Base-by-base conservation (phyloP, 2,888 invertebrate genomes). In the Phortica okadai region DNA sequence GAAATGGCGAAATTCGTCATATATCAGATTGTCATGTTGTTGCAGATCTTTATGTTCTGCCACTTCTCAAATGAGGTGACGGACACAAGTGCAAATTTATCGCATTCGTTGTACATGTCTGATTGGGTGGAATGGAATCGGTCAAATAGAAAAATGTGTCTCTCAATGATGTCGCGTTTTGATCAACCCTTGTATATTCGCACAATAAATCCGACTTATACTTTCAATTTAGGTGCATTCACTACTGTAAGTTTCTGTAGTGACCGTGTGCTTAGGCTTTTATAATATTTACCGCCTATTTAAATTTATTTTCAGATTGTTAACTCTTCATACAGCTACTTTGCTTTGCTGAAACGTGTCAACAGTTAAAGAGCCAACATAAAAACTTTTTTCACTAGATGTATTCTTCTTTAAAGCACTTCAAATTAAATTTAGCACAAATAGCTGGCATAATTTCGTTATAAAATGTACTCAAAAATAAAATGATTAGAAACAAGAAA, bases 241-340 rank as follows among this genome's bases (percentile, higher is more conserved):
- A 81, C 88, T 58, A 85, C 90, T 75, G 90, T 90, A 82, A 81
- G 87, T 69, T 1, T 3, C 16, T 21, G 2, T 2, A 0, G n/a
- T 74, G 14, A 3, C 3, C 10, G 8, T 16, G 16, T 8, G 11
- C 11, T 41, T 64, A 8, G 2, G 7, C 16, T 59, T 21, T 14
- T 14, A 10, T n/a, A 64, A 41, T 33, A 11, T 64, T 64, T 4
- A n/a, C 2, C 59, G 11, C 25, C 41, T 45, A 44, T 69, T 56
- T 11, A 74, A 62, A 62, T 73, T 67, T 21, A 42, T 75, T 86
- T 83, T 11, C 80, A 89, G 89, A 89, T 90, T 79, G 86, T 89
- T 0, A 90, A 89, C 76, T 82, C 84, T 7, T 86, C 89, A 0
- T 90, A 89, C 66, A 88, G 86, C 42, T 90, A 90, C 70, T 90